Conservation (phyloP, 2,797 vertebrate species). For the Characodon lateralis region DNA sequence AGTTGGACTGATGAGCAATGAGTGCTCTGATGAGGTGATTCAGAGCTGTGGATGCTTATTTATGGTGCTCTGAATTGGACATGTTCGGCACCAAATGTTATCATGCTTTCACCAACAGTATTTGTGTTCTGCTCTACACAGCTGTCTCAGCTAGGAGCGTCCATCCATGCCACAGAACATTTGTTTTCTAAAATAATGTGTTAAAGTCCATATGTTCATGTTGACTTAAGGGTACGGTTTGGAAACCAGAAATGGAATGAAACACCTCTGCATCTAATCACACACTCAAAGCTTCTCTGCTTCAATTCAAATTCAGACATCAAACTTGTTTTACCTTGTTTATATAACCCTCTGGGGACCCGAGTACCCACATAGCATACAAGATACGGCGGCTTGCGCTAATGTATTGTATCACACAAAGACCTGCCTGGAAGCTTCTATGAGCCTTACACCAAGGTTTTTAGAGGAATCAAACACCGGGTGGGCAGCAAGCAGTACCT, state of each 20-base stretch:
- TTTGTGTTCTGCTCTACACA: background rate
- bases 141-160: conserved; percentile 5
- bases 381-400: conserved; percentile 41
- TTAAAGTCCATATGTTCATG: conserved; percentile 6
- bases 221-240: background rate
- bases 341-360: conserved; percentile 65
- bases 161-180: conserved; percentile 4
- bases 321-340: conserved; percentile 46
- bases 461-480: background rate
- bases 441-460: conserved; percentile 10
- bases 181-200: conserved; percentile 2
- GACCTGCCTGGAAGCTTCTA: conserved; percentile 32
- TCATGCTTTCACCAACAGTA: background rate
- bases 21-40: conserved; percentile 49
- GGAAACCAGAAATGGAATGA: conserved; percentile 1
- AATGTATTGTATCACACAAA: conserved; percentile 45
- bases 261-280: conserved; percentile 11
- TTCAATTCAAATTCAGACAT: conserved; percentile 36
- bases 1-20: conserved; percentile 57
- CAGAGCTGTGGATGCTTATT: conserved; percentile 16
- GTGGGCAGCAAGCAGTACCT: conserved; percentile 23
- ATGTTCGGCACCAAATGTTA: conserved; percentile 25
- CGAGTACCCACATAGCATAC: conserved; percentile 37
- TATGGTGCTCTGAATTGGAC: conserved; percentile 8
- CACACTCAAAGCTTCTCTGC: conserved; percentile 2